Evolutionary conservation across 2,797 vertebrate genomes (phyloP).

Genomic region (Acestrorhynchus altus): DNA sequence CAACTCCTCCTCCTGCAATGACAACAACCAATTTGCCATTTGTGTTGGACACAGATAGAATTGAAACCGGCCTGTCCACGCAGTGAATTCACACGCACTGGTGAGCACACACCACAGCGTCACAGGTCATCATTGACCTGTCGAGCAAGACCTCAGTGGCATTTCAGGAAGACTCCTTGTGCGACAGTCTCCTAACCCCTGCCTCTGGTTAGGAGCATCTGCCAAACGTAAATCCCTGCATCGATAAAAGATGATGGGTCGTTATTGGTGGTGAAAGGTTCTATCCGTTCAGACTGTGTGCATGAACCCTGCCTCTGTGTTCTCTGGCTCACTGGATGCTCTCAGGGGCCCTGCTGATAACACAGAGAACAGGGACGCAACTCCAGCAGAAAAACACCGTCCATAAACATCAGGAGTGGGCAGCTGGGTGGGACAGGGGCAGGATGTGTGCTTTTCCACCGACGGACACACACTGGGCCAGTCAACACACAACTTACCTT

Average conservation of each 20-base stretch:
- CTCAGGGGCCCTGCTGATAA: not conserved
- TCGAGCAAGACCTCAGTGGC: too few relatives aligned
- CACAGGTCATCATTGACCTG: too few relatives aligned
- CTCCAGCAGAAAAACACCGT: not conserved
- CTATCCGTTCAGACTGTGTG: not conserved
- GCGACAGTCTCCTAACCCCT: too few relatives aligned
- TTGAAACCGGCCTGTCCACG: too few relatives aligned
- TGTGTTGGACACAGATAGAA: too few relatives aligned
- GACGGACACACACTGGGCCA: not conserved
- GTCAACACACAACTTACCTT: not conserved
- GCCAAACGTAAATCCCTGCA: not conserved
- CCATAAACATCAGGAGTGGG: conserved; percentile 10
- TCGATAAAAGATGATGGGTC: not conserved
- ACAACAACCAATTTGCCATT: too few relatives aligned
- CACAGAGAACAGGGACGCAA: not conserved
- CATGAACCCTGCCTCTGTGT: not conserved
- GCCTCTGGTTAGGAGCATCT: too few relatives aligned
- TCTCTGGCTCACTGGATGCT: conserved; percentile 8
- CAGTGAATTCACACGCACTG: too few relatives aligned
- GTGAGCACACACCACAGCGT: too few relatives aligned
- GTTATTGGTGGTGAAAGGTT: not conserved
- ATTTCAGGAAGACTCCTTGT: too few relatives aligned
- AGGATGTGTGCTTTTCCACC: conserved; percentile 14
- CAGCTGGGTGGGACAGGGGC: not conserved
- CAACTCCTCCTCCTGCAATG: too few relatives aligned